Percentiles rank a stretch among this genome's conserved stretches.
Conservation (phyloP, 1,140 invertebrate genomes). For the Colletes gigas region DNA sequence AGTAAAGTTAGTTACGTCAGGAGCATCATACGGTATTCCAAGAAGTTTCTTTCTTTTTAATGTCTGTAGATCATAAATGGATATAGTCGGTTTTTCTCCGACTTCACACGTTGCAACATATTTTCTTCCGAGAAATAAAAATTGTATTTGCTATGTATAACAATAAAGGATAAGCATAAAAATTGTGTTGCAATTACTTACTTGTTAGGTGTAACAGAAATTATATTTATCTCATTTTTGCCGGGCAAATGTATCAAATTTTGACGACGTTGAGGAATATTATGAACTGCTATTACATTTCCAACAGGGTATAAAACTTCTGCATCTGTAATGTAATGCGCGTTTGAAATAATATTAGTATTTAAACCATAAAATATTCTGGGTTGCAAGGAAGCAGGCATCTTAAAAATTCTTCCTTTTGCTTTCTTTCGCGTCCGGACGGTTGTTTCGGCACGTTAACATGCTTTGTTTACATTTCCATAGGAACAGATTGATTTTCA, state of each 20-base stretch:
- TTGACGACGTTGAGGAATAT: constrained; percentile 79
- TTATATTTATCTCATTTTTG: constrained; percentile 81
- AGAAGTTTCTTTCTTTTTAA: constrained; percentile 84
- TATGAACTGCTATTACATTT: constrained; percentile 85
- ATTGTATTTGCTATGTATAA: neutral
- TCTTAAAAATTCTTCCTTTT: neutral
- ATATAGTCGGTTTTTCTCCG: constrained; percentile 83
- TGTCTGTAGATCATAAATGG: constrained; percentile 85
- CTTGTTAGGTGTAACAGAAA: constrained; percentile 85
- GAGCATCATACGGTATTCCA: constrained; percentile 81
- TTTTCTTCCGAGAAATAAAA: constrained; percentile 78
- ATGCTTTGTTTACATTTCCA: constrained; percentile 10
- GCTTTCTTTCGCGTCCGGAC: no score
- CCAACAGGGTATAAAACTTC: constrained; percentile 87
- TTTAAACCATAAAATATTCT: constrained; percentile 83
- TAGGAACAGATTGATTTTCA: constrained; percentile 7
- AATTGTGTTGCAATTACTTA: constrained; percentile 71
- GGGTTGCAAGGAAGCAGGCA: constrained; percentile 72
- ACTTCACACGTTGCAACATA: constrained; percentile 81
- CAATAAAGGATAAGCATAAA: neutral
- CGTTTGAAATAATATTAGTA: constrained; percentile 83
- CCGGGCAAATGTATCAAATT: constrained; percentile 78
- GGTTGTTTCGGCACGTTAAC: no score
- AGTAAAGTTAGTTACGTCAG: constrained; percentile 83
- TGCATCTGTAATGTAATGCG: constrained; percentile 84